phyloP scores from a whole-genome alignment of 2,888 invertebrate genomes.

The Conchocele bisecta region DNA sequence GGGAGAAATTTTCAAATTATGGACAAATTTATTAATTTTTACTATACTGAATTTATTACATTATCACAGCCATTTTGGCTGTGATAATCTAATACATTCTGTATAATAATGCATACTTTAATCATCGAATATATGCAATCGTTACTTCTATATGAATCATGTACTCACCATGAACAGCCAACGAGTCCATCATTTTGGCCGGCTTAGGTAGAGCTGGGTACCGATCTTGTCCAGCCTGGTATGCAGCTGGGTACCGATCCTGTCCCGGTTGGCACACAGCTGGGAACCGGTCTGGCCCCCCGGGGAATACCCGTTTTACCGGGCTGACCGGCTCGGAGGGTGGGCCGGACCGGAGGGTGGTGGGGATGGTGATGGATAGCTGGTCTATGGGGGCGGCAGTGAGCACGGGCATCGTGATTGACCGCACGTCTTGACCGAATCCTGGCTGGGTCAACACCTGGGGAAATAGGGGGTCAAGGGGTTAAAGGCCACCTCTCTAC shows the following conservation, averaged over 20 bases:
- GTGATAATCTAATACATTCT: too few relatives aligned
- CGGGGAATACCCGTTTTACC: conserved; percentile 21
- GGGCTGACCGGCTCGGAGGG: conserved; percentile 74
- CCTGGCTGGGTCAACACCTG: conserved; percentile 81
- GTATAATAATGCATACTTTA: too few relatives aligned
- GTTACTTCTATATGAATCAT: too few relatives aligned
- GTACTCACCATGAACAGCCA: conserved; percentile 40
- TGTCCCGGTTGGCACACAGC: conserved; percentile 13
- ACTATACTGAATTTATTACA: too few relatives aligned
- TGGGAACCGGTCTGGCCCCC: conserved; percentile 12
- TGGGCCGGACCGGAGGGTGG: conserved; percentile 64
- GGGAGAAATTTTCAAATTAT: too few relatives aligned
- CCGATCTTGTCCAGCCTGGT: neutral
- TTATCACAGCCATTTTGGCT: too few relatives aligned
- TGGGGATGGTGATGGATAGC: conserved; percentile 73
- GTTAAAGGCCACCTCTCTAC: neutral
- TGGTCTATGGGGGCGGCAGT: conserved; percentile 50
- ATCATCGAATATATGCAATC: too few relatives aligned
- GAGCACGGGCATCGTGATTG: conserved; percentile 47
- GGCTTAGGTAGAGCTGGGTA: conserved; percentile 33
- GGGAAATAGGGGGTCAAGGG: neutral
- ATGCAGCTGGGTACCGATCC: conserved; percentile 9
- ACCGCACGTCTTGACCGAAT: conserved; percentile 80
- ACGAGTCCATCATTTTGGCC: conserved; percentile 31
- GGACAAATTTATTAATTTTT: too few relatives aligned